A percentile compares a stretch with the other conserved stretches of the same genome.
Evolutionary conservation across 2,113 vertebrate species (phyloP).

Genomic region (Lepus timidus): DNA sequence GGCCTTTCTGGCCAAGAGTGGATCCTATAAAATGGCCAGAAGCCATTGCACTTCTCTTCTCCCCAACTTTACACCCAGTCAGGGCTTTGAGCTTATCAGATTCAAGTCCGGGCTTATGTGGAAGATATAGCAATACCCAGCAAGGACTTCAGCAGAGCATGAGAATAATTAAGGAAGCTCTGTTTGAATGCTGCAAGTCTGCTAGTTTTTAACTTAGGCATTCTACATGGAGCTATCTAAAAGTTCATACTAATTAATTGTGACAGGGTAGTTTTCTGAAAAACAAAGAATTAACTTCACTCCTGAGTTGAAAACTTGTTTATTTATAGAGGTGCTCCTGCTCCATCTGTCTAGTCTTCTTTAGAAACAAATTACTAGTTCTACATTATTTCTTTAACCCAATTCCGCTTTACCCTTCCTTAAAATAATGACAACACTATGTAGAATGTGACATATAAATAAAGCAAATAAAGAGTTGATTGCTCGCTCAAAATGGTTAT

Average conservation of each 20-base stretch:
- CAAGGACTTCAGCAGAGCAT: neutral
- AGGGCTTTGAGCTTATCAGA: neutral
- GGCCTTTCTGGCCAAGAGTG: neutral
- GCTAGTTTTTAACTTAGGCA: neutral
- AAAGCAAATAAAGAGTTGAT: neutral
- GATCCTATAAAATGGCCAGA: neutral
- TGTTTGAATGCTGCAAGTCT: neutral
- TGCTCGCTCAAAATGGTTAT: neutral
- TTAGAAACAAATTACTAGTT: neutral
- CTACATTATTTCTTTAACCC: neutral
- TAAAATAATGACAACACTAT: neutral
- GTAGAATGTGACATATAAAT: neutral
- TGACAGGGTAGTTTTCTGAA: neutral
- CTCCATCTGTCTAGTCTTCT: neutral
- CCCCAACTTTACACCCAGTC: neutral
- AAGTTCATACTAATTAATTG: neutral
- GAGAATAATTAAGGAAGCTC: neutral
- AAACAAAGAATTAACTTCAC: conserved; percentile 4
- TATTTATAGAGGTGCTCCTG: neutral
- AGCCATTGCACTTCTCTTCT: neutral
- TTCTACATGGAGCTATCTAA: neutral
- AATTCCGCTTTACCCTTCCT: neutral
- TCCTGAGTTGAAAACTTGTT: conserved; percentile 4
- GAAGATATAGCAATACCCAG: neutral
- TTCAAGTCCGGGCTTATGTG: neutral